phyloP scores from a whole-genome alignment of 2,888 invertebrate genomes.

The Ochropleura leucogaster region DNA sequence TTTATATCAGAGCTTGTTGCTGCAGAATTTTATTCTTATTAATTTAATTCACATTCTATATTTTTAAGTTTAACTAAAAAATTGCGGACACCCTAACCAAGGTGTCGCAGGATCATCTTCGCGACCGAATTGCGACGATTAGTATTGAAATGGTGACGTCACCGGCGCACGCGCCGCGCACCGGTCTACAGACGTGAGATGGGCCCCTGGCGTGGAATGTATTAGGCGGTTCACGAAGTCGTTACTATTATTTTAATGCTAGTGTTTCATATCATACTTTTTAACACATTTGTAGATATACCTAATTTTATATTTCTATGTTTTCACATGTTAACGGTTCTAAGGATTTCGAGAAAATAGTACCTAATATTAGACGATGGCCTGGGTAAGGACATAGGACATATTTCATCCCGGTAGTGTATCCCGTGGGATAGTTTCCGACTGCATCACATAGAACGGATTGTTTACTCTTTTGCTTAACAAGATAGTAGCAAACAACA shows the following conservation, averaged over 20 bases:
- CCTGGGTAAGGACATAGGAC: neutral
- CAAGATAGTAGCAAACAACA: neutral
- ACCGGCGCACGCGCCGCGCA: slow-evolving; percentile 33
- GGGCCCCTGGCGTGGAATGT: neutral
- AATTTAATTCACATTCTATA: too few relatives aligned
- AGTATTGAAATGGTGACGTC: slow-evolving; percentile 52
- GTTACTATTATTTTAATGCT: neutral
- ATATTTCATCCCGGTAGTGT: neutral
- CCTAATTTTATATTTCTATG: too few relatives aligned
- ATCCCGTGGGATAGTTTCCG: neutral
- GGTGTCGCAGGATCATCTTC: slow-evolving; percentile 24
- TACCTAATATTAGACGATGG: neutral
- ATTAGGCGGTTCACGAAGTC: slow-evolving; percentile 23
- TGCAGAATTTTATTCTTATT: neutral
- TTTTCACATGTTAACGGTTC: neutral
- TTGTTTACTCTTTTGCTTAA: neutral
- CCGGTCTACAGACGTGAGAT: slow-evolving; percentile 10
- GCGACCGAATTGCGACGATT: slow-evolving; percentile 28
- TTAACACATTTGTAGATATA: neutral
- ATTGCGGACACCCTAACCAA: slow-evolving; percentile 34
- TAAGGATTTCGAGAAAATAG: neutral
- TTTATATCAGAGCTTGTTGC: neutral
- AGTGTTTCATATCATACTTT: neutral
- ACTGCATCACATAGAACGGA: neutral
- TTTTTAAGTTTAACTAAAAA: too few relatives aligned